A percentile compares a stretch with the other conserved stretches of the same genome.
Conservation (phyloP, 2,113 vertebrate species). For the Syngnathoides biaculeatus region DNA sequence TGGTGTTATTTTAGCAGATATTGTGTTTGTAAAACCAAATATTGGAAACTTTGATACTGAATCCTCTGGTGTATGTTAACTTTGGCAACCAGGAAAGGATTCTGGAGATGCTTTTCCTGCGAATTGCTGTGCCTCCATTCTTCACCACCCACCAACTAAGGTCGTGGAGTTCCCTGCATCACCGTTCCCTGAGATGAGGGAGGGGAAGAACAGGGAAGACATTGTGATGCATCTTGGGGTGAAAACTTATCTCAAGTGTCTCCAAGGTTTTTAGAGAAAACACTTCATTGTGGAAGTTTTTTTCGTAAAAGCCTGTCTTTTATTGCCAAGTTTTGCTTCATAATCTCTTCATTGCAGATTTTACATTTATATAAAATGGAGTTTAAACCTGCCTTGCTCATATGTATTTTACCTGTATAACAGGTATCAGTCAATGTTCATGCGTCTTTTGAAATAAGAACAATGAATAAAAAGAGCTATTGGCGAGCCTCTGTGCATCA, state of each 20-base stretch:
- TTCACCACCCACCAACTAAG: conserved; percentile 70
- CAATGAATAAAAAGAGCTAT: conserved; percentile 20
- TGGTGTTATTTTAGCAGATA: conserved; percentile 87
- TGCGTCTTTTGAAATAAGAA: conserved; percentile 38
- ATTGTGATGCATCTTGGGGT: conserved; percentile 80
- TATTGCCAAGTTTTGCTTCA: conserved; percentile 47
- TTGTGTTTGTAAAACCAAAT: conserved; percentile 94
- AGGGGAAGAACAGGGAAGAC: conserved; percentile 76
- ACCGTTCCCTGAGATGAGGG: conserved; percentile 68
- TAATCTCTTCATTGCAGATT: conserved; percentile 19
- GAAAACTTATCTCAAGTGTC: conserved; percentile 89
- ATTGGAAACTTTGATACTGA: conserved; percentile 95
- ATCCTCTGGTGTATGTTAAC: conserved; percentile 91
- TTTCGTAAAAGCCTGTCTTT: conserved; percentile 36
- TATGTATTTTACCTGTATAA: conserved; percentile 17
- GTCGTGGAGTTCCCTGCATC: conserved; percentile 73
- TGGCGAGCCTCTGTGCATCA: conserved; percentile 21
- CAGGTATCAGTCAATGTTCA: conserved; percentile 22
- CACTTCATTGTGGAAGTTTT: conserved; percentile 77
- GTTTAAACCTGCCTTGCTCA: conserved; percentile 22
- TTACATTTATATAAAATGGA: conserved; percentile 22
- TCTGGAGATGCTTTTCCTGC: conserved; percentile 85
- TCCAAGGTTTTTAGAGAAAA: conserved; percentile 92
- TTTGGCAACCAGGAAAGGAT: conserved; percentile 85
- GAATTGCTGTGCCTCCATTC: conserved; percentile 75